These are phyloP conservation scores for silkworm (Bombyx mori) DNA, from an alignment of 1,140 invertebrate genomes.

Conservation along the genomic window DNA sequence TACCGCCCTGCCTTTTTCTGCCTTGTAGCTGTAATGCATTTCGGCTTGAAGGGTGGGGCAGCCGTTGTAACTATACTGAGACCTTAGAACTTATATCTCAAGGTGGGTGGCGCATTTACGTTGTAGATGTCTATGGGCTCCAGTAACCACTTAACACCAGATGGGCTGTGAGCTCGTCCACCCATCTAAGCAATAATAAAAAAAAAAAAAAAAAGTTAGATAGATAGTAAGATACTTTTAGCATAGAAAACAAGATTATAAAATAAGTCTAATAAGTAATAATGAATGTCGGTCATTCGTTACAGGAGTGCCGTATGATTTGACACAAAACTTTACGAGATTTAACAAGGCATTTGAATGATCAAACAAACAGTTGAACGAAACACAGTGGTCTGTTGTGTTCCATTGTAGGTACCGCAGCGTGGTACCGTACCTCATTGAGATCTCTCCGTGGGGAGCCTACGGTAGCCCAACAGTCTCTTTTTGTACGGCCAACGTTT, in stretches of 20 bases:
- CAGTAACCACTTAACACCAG: too few relatives aligned
- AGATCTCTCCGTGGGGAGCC: slow-evolving; percentile 52
- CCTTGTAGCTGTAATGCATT: too few relatives aligned
- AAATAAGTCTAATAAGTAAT: background rate
- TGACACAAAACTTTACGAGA: slow-evolving; percentile 12
- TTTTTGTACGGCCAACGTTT: slow-evolving; percentile 64
- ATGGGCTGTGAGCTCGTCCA: too few relatives aligned
- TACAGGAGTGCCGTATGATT: too few relatives aligned
- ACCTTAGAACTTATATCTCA: too few relatives aligned
- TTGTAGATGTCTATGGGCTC: too few relatives aligned
- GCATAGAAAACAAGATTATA: background rate
- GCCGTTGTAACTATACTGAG: too few relatives aligned
- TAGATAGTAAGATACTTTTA: background rate
- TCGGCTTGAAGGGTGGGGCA: too few relatives aligned
- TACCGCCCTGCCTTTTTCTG: too few relatives aligned
- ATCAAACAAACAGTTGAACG: slow-evolving; percentile 28
- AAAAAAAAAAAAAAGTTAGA: too few relatives aligned
- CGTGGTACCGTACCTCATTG: slow-evolving; percentile 51
- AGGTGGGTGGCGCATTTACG: too few relatives aligned
- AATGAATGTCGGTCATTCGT: background rate
- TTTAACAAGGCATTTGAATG: slow-evolving; percentile 21
- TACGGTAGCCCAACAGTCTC: slow-evolving; percentile 55
- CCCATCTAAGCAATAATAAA: too few relatives aligned
- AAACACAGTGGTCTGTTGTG: slow-evolving; percentile 34
- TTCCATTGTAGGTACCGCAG: slow-evolving; percentile 50